phyloP scores from a whole-genome alignment of 1,140 invertebrate genomes.

The Ips typographus region DNA sequence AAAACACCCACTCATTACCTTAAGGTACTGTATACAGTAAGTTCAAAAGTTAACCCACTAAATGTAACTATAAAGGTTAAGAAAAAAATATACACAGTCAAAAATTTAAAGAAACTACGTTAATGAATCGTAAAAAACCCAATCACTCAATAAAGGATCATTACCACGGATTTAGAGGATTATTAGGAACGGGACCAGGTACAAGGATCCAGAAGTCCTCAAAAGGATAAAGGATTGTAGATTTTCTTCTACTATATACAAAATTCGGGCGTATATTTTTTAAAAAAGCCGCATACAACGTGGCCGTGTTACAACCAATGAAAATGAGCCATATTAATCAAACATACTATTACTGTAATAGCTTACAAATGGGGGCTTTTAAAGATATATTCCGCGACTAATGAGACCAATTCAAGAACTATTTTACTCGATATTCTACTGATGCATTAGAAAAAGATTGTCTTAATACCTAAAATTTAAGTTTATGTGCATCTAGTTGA shows the following conservation, averaged over 20 bases:
- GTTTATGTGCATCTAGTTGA: too few species aligned
- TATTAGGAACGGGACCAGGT: slow-evolving; percentile 40
- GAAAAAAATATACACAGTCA: slow-evolving; percentile 21
- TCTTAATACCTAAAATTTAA: slow-evolving; percentile 11
- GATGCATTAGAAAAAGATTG: slow-evolving; percentile 23
- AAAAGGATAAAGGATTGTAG: slow-evolving; percentile 41
- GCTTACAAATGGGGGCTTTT: background rate
- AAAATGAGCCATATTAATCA: background rate
- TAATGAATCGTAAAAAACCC: slow-evolving; percentile 28
- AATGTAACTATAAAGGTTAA: background rate
- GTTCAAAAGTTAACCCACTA: too few species aligned
- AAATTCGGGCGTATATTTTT: slow-evolving; percentile 8
- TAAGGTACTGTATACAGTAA: too few species aligned
- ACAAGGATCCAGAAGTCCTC: slow-evolving; percentile 48
- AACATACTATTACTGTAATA: background rate
- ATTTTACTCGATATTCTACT: slow-evolving; percentile 20
- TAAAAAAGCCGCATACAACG: background rate
- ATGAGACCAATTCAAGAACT: slow-evolving; percentile 20
- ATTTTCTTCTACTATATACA: slow-evolving; percentile 27
- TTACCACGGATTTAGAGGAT: slow-evolving; percentile 35
- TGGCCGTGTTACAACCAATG: background rate
- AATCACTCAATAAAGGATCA: slow-evolving; percentile 39
- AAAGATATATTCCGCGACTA: background rate
- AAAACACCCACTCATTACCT: background rate
- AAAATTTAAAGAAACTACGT: slow-evolving; percentile 28